These are phyloP conservation scores for Trachymyrmex cornetzi DNA, from an alignment of 1,140 invertebrate genomes.

Conservation along the genomic window DNA sequence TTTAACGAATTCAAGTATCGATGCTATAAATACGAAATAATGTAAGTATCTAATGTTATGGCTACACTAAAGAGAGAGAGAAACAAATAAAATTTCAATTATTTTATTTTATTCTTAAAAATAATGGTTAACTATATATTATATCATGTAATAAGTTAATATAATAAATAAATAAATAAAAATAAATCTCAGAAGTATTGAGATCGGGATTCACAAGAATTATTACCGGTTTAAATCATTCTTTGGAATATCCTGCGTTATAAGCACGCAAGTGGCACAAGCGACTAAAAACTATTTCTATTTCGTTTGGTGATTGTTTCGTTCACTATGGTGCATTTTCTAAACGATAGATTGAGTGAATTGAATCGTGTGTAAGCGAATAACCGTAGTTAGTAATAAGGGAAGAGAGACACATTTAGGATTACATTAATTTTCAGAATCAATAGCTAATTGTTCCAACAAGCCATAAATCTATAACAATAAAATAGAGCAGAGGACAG, in stretches of 20 bases:
- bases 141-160: not conserved
- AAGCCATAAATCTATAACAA: conserved; percentile 6
- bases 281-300: conserved; percentile 74
- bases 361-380: conserved; percentile 11
- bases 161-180: not conserved
- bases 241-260: conserved; percentile 30
- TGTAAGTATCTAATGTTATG: not conserved
- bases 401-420: not conserved
- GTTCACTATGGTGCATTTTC: conserved; percentile 32
- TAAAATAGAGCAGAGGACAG: not conserved
- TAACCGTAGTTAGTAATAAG: not conserved
- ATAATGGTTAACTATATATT: conserved; percentile 6
- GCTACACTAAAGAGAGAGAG: not conserved
- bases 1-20: not conserved
- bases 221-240: not conserved
- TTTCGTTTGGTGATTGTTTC: conserved; percentile 69
- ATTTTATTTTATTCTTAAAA: not conserved
- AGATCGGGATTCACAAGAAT: conserved; percentile 8
- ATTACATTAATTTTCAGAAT: not conserved
- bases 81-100: not conserved
- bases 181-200: not conserved
- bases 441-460: not conserved
- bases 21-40: not conserved
- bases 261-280: conserved; percentile 51
- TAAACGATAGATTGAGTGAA: conserved; percentile 4